Evolutionary conservation across 2,113 vertebrate species (phyloP).

Genomic region (Odocoileus hemionus): DNA sequence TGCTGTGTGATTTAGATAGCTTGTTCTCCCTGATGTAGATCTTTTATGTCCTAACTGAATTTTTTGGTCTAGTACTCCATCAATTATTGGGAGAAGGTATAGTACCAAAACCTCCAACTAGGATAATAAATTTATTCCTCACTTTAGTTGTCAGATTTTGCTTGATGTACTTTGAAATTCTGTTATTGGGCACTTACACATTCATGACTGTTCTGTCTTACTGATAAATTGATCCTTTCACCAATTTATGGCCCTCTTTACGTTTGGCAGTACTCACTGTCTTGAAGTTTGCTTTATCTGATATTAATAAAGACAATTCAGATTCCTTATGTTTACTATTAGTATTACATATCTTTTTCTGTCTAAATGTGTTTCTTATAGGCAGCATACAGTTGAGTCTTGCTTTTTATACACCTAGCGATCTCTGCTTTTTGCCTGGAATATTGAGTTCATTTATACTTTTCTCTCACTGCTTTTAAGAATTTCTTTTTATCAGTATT

Average conservation of each 20-base stretch:
- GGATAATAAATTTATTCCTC: neutral
- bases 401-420: neutral
- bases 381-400: neutral
- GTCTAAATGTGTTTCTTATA: neutral
- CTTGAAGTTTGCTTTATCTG: neutral
- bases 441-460: neutral
- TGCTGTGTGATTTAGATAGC: neutral
- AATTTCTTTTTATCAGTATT: conserved; percentile 45
- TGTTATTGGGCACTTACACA: neutral
- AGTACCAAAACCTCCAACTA: neutral
- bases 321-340: neutral
- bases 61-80: neutral
- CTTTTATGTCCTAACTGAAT: neutral
- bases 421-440: neutral
- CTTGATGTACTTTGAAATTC: neutral
- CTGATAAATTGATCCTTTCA: neutral
- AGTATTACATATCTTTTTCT: neutral
- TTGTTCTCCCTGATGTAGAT: neutral
- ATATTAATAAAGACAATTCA: neutral
- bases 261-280: neutral
- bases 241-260: neutral
- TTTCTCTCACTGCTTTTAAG: neutral
- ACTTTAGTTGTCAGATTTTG: neutral
- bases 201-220: neutral
- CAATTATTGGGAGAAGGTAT: neutral